Evolutionary conservation across 1,140 invertebrate species (phyloP).

Genomic region (Cydia fagiglandana): DNA sequence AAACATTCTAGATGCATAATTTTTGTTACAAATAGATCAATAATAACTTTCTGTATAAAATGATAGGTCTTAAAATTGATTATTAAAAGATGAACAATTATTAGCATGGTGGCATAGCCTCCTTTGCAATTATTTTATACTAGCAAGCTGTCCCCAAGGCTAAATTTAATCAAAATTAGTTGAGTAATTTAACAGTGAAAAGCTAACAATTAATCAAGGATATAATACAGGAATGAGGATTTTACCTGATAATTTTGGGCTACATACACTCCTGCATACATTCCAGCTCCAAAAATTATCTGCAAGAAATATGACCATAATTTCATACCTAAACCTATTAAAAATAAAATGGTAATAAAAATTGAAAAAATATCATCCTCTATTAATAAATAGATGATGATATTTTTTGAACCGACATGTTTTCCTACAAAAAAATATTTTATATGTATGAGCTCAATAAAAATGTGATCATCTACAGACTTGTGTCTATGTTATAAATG

Average conservation of each 20-base stretch:
- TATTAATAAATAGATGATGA: not conserved
- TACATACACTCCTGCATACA: constrained; percentile 90
- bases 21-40: not conserved
- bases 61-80: not conserved
- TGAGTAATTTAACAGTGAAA: too few relatives aligned
- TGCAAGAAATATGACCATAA: constrained; percentile 73
- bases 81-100: not conserved
- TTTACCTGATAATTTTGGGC: constrained; percentile 91
- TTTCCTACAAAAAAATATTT: too few relatives aligned
- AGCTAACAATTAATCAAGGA: not conserved
- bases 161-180: too few relatives aligned
- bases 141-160: too few relatives aligned
- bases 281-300: constrained; percentile 86
- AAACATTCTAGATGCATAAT: constrained; percentile 22
- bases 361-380: not conserved
- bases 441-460: not conserved
- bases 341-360: not conserved
- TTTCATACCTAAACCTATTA: not conserved
- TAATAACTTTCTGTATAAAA: constrained; percentile 49
- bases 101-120: constrained; percentile 15
- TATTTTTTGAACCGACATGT: not conserved
- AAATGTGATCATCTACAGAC: not conserved
- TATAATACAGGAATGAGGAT: constrained; percentile 32
- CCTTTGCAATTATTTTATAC: constrained; percentile 20
- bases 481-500: too few relatives aligned